These are phyloP conservation scores for Cordilura impudica DNA, from an alignment of 2,888 invertebrate species.

Conservation along the genomic window DNA sequence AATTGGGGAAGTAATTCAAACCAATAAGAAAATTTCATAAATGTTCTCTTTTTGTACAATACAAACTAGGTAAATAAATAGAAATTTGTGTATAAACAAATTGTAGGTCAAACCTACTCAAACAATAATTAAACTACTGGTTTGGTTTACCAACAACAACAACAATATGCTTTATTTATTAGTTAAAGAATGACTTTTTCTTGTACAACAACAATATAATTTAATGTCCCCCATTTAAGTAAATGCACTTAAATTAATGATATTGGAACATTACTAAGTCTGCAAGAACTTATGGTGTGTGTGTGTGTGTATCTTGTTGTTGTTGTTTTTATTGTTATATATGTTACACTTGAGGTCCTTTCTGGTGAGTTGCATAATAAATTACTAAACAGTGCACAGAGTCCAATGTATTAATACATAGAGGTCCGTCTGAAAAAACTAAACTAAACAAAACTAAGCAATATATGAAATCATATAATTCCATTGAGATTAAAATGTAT, in stretches of 20 bases:
- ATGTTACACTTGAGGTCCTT: constrained; percentile 11
- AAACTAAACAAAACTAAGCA: background rate
- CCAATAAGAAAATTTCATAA: too few relatives aligned
- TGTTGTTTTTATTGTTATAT: background rate
- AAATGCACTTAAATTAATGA: constrained; percentile 46
- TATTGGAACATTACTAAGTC: background rate
- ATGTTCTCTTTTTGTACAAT: too few relatives aligned
- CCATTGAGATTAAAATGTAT: constrained; percentile 32
- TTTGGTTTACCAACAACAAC: background rate
- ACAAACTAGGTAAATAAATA: too few relatives aligned
- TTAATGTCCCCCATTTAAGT: background rate
- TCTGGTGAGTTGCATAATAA: constrained; percentile 23
- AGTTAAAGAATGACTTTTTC: background rate
- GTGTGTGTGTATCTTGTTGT: background rate
- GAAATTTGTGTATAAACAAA: background rate
- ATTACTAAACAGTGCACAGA: constrained; percentile 16
- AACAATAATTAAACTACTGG: background rate
- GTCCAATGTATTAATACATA: background rate
- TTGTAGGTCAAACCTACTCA: background rate
- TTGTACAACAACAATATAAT: constrained; percentile 1
- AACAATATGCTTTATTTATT: too few relatives aligned
- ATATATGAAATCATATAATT: constrained; percentile 9
- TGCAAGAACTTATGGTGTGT: background rate
- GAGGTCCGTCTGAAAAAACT: background rate
- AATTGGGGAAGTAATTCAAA: too few relatives aligned